Conservation (phyloP, 2,888 invertebrate species). For the Tuta absoluta region DNA sequence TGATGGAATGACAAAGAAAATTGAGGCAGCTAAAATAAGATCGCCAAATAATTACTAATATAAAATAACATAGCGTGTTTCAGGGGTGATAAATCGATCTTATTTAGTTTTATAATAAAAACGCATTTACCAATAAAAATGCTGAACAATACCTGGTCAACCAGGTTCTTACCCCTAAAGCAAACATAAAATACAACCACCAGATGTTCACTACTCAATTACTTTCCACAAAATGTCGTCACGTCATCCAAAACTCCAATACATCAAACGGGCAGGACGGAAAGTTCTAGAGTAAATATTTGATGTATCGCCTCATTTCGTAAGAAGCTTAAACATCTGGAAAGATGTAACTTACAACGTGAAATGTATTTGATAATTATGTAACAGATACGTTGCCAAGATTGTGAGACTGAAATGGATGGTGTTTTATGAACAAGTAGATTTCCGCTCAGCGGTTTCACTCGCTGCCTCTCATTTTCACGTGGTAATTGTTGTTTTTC, state of each 20-base stretch:
- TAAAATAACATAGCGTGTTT: too few species aligned
- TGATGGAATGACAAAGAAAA: too few species aligned
- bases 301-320: conserved; percentile 10
- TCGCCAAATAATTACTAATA: too few species aligned
- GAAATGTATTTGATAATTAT: background rate
- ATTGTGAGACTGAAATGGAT: background rate
- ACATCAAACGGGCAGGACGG: background rate
- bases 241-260: background rate
- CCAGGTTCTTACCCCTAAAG: too few species aligned
- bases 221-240: background rate
- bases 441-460: too few species aligned
- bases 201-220: background rate
- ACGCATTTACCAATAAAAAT: too few species aligned
- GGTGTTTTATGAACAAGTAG: background rate
- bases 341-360: background rate
- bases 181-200: background rate
- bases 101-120: too few species aligned
- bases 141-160: too few species aligned
- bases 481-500: too few species aligned
- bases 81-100: too few species aligned
- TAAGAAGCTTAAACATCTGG: background rate
- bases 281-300: background rate
- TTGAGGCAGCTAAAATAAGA: too few species aligned
- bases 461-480: too few species aligned
- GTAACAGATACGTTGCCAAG: background rate